Percentiles rank a stretch among this genome's conserved stretches.
These are phyloP conservation scores for Urechis unicinctus DNA, from an alignment of 2,888 invertebrate genomes.

Conservation along the genomic window DNA sequence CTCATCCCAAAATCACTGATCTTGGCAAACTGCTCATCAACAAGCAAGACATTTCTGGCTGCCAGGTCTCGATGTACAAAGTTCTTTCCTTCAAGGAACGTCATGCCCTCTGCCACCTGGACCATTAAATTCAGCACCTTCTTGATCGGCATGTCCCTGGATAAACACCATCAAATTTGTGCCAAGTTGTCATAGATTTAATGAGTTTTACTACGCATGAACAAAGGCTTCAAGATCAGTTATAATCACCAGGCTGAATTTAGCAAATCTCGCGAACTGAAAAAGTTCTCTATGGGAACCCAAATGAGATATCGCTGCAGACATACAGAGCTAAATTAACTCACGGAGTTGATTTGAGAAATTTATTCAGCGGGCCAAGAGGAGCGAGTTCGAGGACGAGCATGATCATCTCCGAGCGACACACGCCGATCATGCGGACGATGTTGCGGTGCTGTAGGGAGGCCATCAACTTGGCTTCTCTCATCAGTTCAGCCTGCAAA, in stretches of 20 bases:
- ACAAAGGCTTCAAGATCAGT: too few relatives aligned
- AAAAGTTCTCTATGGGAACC: too few relatives aligned
- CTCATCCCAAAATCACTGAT: constrained; percentile 55
- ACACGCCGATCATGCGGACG: constrained; percentile 49
- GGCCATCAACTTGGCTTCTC: constrained; percentile 52
- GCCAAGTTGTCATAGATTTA: too few relatives aligned
- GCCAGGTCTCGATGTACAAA: constrained; percentile 53
- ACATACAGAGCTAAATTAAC: constrained; percentile 7
- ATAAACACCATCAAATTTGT: too few relatives aligned
- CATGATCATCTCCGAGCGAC: constrained; percentile 49
- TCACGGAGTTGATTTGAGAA: constrained; percentile 43
- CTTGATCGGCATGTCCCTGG: too few relatives aligned
- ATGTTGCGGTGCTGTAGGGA: constrained; percentile 50
- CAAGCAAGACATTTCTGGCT: constrained; percentile 53
- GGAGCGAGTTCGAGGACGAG: constrained; percentile 53
- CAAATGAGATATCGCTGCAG: too few relatives aligned
- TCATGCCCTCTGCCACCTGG: constrained; percentile 52
- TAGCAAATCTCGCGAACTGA: too few relatives aligned
- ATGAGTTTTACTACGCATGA: too few relatives aligned
- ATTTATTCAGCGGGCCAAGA: constrained; percentile 51
- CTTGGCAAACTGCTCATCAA: constrained; percentile 50
- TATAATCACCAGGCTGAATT: too few relatives aligned
- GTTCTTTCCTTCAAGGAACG: constrained; percentile 49
- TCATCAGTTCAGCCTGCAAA: constrained; percentile 46
- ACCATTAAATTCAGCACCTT: constrained; percentile 45